phyloP scores from a whole-genome alignment of 2,888 invertebrate genomes.

The Erebia epiphron region DNA sequence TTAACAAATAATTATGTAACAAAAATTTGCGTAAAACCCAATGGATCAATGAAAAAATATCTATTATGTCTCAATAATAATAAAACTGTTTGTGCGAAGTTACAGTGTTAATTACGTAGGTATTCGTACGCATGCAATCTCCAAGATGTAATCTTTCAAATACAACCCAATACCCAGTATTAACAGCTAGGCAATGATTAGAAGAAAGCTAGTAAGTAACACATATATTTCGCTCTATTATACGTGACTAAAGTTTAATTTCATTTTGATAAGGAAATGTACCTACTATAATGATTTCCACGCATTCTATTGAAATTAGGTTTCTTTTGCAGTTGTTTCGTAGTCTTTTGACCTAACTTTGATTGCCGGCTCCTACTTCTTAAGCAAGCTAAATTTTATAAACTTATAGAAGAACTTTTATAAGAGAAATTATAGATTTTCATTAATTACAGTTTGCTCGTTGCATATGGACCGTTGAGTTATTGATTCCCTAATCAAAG shows the following conservation, averaged over 20 bases:
- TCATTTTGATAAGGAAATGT: slow-evolving; percentile 6
- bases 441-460: no score
- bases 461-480: no score
- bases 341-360: neutral
- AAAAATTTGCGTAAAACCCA: neutral
- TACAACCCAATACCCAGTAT: neutral
- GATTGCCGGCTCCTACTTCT: neutral
- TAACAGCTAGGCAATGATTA: neutral
- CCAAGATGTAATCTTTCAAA: slow-evolving; percentile 7
- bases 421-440: no score
- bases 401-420: no score
- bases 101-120: neutral
- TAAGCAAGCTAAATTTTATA: neutral
- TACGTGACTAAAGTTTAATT: slow-evolving; percentile 6
- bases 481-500: no score
- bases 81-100: neutral
- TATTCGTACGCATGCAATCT: neutral
- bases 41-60: neutral
- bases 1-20: neutral
- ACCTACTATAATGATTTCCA: neutral
- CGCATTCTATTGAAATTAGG: neutral
- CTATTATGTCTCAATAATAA: neutral
- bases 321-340: neutral
- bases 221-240: slow-evolving; percentile 9
- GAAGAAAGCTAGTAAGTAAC: slow-evolving; percentile 2